A percentile compares a stretch with the other conserved stretches of the same genome.
Conservation (phyloP, 2,113 vertebrate genomes). For the Anhinga rufa region DNA sequence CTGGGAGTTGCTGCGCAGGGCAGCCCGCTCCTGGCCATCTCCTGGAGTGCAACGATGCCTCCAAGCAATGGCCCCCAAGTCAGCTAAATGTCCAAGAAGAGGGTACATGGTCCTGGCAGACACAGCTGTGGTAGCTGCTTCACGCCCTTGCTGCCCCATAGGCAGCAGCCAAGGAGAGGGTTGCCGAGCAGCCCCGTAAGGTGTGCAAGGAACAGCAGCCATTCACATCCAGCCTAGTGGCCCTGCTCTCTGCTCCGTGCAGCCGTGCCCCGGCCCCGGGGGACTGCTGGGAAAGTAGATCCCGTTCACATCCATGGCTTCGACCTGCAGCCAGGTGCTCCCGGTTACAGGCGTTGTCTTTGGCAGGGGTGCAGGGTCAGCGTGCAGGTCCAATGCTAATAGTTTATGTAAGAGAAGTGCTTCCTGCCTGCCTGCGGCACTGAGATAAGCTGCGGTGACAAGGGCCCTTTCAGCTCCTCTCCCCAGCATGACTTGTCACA, state of each 20-base stretch:
- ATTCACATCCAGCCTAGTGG: fast-evolving
- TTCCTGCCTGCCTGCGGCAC: neutral
- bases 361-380: neutral
- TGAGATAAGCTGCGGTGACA: neutral
- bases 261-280: fast-evolving
- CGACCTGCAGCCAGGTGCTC: neutral
- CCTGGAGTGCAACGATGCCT: fast-evolving
- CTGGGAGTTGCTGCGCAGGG: neutral
- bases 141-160: fast-evolving
- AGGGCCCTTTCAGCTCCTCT: slow-evolving; percentile 17
- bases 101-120: neutral
- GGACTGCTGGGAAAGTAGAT: neutral
- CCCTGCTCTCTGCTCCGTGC: neutral
- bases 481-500: neutral
- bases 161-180: neutral
- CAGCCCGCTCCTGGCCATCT: neutral
- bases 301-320: fast-evolving
- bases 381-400: fast-evolving
- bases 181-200: fast-evolving
- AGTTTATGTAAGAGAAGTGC: neutral
- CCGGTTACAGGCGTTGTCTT: neutral
- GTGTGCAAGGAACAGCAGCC: neutral
- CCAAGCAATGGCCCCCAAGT: too few species aligned
- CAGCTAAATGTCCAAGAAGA: neutral
- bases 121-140: neutral